Percentiles rank a stretch among this genome's conserved stretches.
Conservation (phyloP, 2,113 vertebrate species). For the Orientallactaga bullata region DNA sequence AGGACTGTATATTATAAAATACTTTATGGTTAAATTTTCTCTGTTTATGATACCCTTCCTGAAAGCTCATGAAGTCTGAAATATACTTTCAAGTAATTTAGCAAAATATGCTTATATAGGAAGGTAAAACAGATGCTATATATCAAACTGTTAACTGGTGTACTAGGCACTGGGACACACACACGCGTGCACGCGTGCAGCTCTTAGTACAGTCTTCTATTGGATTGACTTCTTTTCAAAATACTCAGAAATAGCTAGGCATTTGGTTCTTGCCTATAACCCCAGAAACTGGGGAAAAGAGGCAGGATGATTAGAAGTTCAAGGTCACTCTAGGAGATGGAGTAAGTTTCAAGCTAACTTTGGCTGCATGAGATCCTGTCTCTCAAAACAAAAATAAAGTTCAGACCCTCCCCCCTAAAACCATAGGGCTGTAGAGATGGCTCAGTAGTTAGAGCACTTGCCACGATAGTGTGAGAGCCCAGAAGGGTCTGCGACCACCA, state of each 20-base stretch:
- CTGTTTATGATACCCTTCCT: not conserved
- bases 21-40: constrained; percentile 5
- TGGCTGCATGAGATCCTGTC: not conserved
- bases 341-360: not conserved
- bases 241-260: not conserved
- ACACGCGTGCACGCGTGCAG: too few species aligned
- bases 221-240: not conserved
- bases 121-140: not conserved
- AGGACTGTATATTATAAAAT: not conserved
- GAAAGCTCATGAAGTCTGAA: not conserved
- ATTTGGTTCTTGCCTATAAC: too few species aligned
- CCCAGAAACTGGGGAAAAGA: too few species aligned
- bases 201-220: not conserved
- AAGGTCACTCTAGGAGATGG: not conserved
- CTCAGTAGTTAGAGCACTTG: too few species aligned
- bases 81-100: constrained; percentile 38
- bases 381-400: too few species aligned
- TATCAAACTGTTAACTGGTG: not conserved
- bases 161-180: not conserved
- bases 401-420: too few species aligned
- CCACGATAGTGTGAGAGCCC: too few species aligned
- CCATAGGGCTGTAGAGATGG: too few species aligned
- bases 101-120: not conserved
- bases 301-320: not conserved
- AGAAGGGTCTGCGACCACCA: too few species aligned